Percentiles rank a stretch among this genome's conserved stretches.
Evolutionary conservation across 1,140 invertebrate species (phyloP).

Genomic region (Melipona quadrifasciata): DNA sequence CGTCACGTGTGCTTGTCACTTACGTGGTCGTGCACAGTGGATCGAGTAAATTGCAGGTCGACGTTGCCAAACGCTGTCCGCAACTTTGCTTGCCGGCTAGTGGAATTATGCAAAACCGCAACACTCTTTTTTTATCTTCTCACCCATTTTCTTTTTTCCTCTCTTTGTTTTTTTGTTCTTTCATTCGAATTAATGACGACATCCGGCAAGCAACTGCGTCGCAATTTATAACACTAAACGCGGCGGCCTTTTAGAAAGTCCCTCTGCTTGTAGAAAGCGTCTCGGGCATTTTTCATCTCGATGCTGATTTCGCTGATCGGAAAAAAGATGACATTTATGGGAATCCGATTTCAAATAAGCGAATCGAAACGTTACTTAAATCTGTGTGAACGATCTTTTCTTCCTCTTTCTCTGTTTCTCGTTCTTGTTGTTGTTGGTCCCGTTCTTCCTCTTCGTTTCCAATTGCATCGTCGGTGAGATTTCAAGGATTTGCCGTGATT

Average conservation of each 20-base stretch:
- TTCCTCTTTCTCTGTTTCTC: not conserved
- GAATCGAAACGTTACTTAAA: not conserved
- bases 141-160: not conserved
- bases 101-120: constrained; percentile 15
- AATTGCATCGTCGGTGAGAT: not conserved
- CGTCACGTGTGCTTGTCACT: constrained; percentile 30
- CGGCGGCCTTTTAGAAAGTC: constrained; percentile 39
- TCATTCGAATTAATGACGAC: constrained; percentile 3
- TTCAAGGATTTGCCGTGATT: constrained; percentile 40
- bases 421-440: not conserved
- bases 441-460: not conserved
- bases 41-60: constrained; percentile 24
- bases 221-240: constrained; percentile 14
- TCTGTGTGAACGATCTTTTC: not conserved
- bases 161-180: not conserved
- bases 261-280: constrained; percentile 45
- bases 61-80: constrained; percentile 20
- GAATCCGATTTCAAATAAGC: not conserved
- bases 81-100: not conserved
- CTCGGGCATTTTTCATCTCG: constrained; percentile 19
- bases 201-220: constrained; percentile 12
- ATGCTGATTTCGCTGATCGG: constrained; percentile 36
- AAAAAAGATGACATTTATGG: not conserved
- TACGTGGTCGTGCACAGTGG: constrained; percentile 34
- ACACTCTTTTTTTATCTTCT: not conserved